These are phyloP conservation scores for Dusona sp. DNA, from an alignment of 2,888 invertebrate species.

Conservation along the genomic window DNA sequence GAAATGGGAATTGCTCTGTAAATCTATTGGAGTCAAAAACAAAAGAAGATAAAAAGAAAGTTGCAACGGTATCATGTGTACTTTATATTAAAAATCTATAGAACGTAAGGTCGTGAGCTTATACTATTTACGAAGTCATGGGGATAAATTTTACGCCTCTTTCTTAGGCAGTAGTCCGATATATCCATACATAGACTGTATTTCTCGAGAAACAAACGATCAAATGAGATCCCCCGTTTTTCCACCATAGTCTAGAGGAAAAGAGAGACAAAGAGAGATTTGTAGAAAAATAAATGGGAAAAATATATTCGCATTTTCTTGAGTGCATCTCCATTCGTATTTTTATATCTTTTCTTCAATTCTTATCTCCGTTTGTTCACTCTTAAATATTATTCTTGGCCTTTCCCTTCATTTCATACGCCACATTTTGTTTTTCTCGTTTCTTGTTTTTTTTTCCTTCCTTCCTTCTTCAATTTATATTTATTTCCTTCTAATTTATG, in stretches of 20 bases:
- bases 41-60: background rate
- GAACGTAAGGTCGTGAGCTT: background rate
- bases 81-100: background rate
- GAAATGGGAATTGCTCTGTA: conserved; percentile 14
- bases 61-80: background rate
- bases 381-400: background rate
- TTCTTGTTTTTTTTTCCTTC: too few relatives aligned
- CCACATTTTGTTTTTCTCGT: background rate
- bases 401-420: conserved; percentile 6
- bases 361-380: conserved; percentile 13
- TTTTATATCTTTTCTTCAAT: conserved; percentile 31
- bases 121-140: background rate
- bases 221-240: conserved; percentile 1
- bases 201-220: background rate
- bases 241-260: background rate
- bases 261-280: conserved; percentile 1
- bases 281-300: background rate
- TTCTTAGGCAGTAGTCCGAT: background rate
- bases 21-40: background rate
- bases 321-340: conserved; percentile 57
- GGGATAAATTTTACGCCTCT: background rate
- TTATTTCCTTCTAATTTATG: background rate
- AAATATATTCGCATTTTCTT: conserved; percentile 63
- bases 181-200: background rate
- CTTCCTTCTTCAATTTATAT: conserved; percentile 14